A percentile compares a stretch with the other conserved stretches of the same genome.
Conservation (phyloP, 2,113 vertebrate genomes). For the Apus apus region DNA sequence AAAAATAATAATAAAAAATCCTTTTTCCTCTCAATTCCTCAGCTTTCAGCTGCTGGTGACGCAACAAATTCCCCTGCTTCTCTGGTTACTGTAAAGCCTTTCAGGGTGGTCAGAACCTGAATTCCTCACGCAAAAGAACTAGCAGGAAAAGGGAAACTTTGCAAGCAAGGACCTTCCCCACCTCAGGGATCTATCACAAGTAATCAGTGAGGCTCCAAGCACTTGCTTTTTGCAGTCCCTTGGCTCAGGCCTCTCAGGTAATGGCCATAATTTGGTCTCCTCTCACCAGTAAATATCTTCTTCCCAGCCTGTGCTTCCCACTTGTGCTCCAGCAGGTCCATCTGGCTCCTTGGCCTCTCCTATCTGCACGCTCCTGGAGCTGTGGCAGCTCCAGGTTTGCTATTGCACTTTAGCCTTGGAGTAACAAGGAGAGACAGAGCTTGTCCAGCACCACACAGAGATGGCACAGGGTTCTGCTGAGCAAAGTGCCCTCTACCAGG, state of each 20-base stretch:
- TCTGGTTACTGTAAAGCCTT: slow-evolving; percentile 47
- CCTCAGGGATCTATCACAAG: neutral
- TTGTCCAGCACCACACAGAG: neutral
- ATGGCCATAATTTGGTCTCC: neutral
- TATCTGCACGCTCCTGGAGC: neutral
- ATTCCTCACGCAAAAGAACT: neutral
- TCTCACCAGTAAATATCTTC: neutral
- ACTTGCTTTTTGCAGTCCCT: neutral
- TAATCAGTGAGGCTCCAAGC: fast-evolving
- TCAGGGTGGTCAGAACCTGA: slow-evolving; percentile 31
- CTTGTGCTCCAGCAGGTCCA: neutral
- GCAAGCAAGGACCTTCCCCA: neutral
- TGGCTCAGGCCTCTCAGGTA: neutral
- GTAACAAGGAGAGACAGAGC: neutral
- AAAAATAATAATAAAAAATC: neutral
- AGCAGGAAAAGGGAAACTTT: neutral
- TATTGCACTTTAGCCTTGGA: neutral
- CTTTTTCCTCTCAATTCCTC: slow-evolving; percentile 10
- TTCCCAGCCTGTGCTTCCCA: neutral
- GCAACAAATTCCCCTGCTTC: slow-evolving; percentile 45
- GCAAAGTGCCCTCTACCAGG: neutral
- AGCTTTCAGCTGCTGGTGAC: neutral
- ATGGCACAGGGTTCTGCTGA: neutral
- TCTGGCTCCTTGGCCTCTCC: neutral
- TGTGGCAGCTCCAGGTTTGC: neutral